A percentile compares a stretch with the other conserved stretches of the same genome.
Conservation (phyloP, 2,113 vertebrate species). For the Hemiprocne comata region DNA sequence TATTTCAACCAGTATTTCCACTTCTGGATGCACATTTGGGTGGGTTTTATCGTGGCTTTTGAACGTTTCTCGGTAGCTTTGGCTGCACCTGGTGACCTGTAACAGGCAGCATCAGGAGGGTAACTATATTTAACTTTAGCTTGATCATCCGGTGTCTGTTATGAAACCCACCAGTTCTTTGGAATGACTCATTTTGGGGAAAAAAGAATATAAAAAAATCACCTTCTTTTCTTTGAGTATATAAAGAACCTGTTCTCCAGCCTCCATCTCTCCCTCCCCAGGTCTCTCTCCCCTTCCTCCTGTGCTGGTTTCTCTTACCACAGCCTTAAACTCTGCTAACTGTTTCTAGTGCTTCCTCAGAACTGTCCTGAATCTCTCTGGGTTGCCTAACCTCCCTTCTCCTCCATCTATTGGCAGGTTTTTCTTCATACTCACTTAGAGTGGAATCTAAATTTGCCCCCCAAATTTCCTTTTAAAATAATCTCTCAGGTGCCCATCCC, state of each 20-base stretch:
- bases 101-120: not conserved
- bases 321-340: not conserved
- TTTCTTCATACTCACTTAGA: not conserved
- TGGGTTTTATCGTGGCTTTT: not conserved
- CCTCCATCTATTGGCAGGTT: rapidly evolving
- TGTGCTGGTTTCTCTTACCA: not conserved
- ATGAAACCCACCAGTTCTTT: not conserved
- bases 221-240: not conserved
- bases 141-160: not conserved
- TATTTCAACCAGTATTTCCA: not conserved
- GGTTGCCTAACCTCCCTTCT: not conserved
- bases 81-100: not conserved
- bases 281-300: not conserved
- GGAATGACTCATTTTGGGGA: not conserved
- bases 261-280: not conserved
- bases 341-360: not conserved
- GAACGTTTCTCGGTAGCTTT: not conserved
- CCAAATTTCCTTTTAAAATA: not conserved
- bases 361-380: not conserved
- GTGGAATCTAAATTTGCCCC: not conserved
- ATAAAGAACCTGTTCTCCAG: not conserved
- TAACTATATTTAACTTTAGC: not conserved
- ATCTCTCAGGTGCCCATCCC: not conserved
- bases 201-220: not conserved
- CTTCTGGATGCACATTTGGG: not conserved